These are phyloP conservation scores for Taeniopygia guttata DNA, from an alignment of 2,797 vertebrate genomes.

Conservation along the genomic window DNA sequence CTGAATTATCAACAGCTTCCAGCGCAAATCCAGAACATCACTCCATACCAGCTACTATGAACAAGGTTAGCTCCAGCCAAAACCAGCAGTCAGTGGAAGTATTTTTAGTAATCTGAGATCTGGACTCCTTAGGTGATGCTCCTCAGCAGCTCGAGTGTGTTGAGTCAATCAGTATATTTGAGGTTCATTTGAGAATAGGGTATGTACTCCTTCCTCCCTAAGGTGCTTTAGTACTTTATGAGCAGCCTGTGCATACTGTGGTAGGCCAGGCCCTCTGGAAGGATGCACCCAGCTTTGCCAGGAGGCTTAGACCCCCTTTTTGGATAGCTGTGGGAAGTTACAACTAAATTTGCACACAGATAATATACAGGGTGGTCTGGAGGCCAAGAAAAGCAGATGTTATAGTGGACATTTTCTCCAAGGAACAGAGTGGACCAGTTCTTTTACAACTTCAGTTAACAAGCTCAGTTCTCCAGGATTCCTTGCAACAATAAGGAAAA, in stretches of 20 bases:
- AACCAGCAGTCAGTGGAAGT: neutral
- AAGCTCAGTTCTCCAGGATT: neutral
- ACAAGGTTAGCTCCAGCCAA: neutral
- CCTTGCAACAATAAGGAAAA: neutral
- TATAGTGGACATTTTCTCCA: neutral
- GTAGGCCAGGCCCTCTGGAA: neutral
- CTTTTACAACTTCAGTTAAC: neutral
- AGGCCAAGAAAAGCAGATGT: neutral
- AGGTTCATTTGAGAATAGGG: neutral
- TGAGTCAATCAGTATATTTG: neutral
- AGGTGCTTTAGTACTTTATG: neutral
- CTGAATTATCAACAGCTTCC: neutral
- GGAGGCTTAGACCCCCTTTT: neutral
- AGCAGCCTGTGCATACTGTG: rapidly evolving
- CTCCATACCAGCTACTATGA: neutral
- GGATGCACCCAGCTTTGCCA: neutral
- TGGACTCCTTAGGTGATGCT: neutral
- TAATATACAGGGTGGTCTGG: neutral
- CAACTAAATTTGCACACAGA: neutral
- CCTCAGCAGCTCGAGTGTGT: neutral
- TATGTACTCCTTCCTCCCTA: neutral
- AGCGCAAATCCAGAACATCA: neutral
- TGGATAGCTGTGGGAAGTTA: neutral
- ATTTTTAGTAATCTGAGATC: neutral
- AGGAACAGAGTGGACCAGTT: neutral